A percentile compares a stretch with the other conserved stretches of the same genome.
Evolutionary conservation across 2,113 vertebrate genomes (phyloP).

Genomic region (Numenius arquata): DNA sequence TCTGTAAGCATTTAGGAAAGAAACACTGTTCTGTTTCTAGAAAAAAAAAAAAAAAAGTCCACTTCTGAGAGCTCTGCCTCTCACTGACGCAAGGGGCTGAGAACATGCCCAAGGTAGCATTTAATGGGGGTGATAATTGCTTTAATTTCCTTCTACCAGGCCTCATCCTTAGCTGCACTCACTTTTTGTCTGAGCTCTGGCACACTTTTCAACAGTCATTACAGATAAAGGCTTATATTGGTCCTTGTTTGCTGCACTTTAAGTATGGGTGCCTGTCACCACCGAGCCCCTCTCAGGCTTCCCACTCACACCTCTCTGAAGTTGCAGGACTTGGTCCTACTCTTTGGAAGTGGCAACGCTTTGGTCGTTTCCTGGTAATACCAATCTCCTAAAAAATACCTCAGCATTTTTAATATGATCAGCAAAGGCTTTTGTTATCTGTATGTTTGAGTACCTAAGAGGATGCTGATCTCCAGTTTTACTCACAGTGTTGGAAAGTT

Average conservation of each 20-base stretch:
- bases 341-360: background rate
- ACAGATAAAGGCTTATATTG: background rate
- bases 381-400: background rate
- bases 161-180: background rate
- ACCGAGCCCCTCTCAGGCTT: background rate
- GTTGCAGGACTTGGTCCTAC: background rate
- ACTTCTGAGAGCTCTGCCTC: background rate
- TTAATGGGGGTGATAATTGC: background rate
- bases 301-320: background rate
- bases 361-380: background rate
- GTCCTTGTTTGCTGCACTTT: background rate
- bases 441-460: background rate
- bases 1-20: background rate
- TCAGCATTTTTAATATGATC: background rate
- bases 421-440: background rate
- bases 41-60: background rate
- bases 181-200: background rate
- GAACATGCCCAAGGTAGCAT: background rate
- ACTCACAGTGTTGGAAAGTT: background rate
- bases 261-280: background rate
- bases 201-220: background rate
- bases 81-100: background rate
- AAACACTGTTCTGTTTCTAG: background rate
- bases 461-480: background rate
- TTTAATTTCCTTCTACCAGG: background rate